Percentiles rank a stretch among this genome's conserved stretches.
phyloP scores from a whole-genome alignment of 2,797 vertebrate genomes.

The Xenopus petersii region DNA sequence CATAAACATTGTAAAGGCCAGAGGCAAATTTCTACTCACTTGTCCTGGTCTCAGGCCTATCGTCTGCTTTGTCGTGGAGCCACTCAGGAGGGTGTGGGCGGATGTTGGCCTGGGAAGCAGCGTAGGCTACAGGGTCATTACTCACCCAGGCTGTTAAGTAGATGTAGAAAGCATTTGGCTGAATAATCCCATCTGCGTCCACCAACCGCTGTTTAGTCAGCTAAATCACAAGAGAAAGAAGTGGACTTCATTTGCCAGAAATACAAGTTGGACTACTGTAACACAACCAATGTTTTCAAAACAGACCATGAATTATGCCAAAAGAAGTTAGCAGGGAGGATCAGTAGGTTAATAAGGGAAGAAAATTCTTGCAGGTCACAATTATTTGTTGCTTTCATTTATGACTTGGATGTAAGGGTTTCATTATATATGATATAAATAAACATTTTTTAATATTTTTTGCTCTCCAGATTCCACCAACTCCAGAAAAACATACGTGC shows the following conservation, averaged over 20 bases:
- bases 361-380: no score
- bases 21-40: slow-evolving; percentile 69
- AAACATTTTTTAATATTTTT: no score
- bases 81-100: slow-evolving; percentile 91
- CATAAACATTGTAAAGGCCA: slow-evolving; percentile 30
- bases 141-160: slow-evolving; percentile 98
- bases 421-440: no score
- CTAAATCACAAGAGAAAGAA: slow-evolving; percentile 63
- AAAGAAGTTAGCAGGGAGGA: no score
- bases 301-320: no score
- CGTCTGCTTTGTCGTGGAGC: slow-evolving; percentile 92
- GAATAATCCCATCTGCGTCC: slow-evolving; percentile 90
- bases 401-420: no score
- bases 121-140: slow-evolving; percentile 94
- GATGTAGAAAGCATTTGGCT: slow-evolving; percentile 91
- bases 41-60: slow-evolving; percentile 87
- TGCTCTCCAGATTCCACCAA: no score
- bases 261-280: neutral
- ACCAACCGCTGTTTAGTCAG: slow-evolving; percentile 89
- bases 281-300: no score
- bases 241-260: slow-evolving; percentile 2
- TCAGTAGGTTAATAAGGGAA: no score
- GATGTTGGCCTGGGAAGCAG: slow-evolving; percentile 96
- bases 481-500: no score
- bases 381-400: no score